Conservation (phyloP, 2,113 vertebrate genomes). For the Misgurnus mizolepis region DNA sequence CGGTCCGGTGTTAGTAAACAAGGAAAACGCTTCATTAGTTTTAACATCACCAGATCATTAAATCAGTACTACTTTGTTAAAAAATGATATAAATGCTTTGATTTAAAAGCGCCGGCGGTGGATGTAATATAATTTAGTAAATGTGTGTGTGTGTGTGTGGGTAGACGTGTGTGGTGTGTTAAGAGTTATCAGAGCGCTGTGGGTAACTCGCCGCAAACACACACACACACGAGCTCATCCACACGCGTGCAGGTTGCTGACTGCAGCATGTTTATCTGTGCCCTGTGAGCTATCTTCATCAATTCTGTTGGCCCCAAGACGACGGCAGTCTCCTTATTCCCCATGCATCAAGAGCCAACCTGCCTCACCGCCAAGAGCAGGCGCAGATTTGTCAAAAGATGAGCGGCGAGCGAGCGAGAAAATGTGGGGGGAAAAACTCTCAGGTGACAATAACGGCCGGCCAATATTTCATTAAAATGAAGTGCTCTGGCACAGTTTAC, state of each 20-base stretch:
- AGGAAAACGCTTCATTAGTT: too few species aligned
- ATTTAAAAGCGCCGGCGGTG: not conserved
- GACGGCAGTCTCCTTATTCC: conserved; percentile 73
- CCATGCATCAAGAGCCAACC: conserved; percentile 87
- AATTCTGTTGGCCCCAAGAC: conserved; percentile 84
- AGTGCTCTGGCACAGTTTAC: conserved; percentile 85
- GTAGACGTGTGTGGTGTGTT: conserved; percentile 36
- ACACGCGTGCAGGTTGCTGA: conserved; percentile 66
- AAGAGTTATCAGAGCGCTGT: conserved; percentile 10
- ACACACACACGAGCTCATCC: conserved; percentile 29
- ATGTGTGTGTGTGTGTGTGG: conserved; percentile 14
- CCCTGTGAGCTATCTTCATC: conserved; percentile 84
- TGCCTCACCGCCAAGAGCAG: conserved; percentile 77
- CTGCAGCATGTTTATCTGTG: conserved; percentile 84
- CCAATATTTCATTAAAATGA: conserved; percentile 95
- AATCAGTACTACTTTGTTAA: too few species aligned
- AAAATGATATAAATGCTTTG: too few species aligned
- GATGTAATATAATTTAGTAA: not conserved
- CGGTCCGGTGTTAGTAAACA: too few species aligned
- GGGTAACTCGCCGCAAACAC: not conserved
- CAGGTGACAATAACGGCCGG: conserved; percentile 83
- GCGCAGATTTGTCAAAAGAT: conserved; percentile 86
- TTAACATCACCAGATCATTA: not conserved
- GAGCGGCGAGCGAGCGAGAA: conserved; percentile 32
- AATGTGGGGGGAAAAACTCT: conserved; percentile 56